A percentile compares a stretch with the other conserved stretches of the same genome.
These are phyloP conservation scores for Zoanthus sansibaricus DNA, from an alignment of 92 coral and sea anemone species.

Conservation along the genomic window DNA sequence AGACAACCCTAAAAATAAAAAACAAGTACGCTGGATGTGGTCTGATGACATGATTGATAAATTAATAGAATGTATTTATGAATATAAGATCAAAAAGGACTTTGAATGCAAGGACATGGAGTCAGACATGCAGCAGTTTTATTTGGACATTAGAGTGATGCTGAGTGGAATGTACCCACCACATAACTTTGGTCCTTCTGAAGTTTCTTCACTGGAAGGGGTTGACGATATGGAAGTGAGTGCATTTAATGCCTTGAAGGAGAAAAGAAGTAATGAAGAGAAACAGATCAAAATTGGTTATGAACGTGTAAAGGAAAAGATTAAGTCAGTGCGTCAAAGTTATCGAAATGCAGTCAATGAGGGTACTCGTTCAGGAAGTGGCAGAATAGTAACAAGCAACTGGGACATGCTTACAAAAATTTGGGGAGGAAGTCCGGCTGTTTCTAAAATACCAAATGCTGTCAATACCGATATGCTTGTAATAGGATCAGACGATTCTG, in stretches of 20 bases:
- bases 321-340: conserved; percentile 18
- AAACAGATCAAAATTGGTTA: conserved; percentile 25
- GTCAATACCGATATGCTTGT: conserved; percentile 21
- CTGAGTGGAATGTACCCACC: conserved; percentile 26
- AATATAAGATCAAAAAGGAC: conserved; percentile 19
- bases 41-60: conserved; percentile 22
- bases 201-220: conserved; percentile 34
- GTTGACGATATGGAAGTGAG: conserved; percentile 23
- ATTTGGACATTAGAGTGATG: conserved; percentile 35
- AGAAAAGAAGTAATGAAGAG: conserved; percentile 19
- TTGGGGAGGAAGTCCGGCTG: conserved; percentile 33
- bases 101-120: conserved; percentile 29
- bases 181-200: conserved; percentile 29
- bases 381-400: conserved; percentile 30
- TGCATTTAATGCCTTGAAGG: conserved; percentile 35
- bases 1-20: conserved; percentile 3
- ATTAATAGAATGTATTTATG: conserved; percentile 25
- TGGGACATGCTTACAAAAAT: conserved; percentile 31
- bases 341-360: conserved; percentile 31
- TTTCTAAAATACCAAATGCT: conserved; percentile 33
- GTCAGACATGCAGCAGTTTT: conserved; percentile 38
- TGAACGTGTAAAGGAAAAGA: conserved; percentile 23
- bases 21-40: conserved; percentile 35
- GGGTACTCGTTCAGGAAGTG: conserved; percentile 38
- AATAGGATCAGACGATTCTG: conserved; percentile 20